Base-by-base conservation (phyloP, 1,140 invertebrate genomes). In the Aphidius ervi region DNA sequence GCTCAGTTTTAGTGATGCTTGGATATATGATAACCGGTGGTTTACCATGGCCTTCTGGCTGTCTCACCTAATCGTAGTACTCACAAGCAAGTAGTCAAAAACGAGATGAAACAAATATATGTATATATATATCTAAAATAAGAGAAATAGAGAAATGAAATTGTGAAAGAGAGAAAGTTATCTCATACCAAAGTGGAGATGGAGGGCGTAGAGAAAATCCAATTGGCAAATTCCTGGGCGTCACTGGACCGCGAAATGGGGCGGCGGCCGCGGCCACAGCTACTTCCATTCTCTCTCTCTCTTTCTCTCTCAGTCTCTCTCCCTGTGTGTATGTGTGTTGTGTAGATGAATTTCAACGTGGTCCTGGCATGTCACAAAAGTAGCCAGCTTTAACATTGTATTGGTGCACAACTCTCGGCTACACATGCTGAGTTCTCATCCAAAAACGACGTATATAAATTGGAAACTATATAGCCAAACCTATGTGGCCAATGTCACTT, bases 221-320 rank as follows among this genome's bases (percentile, higher is more conserved):
- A 77, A 77, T 79, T 76, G 74, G 70, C 68, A 70, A 76, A 78
- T 78, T 77, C 74, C 76, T 75, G 65, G 67, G 70, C 73, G 71
- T 77, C 74, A 74, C 72, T 74, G 73, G 74, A 75, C 73, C 75
- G 74, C 73, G 74, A 78, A 77, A 75, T 77, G 74, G 73, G 71
- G 69, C 68, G 71, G 70, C 70, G 70, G 70, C 70, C 65, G 65
- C 70, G 70, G 72, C 70, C 65, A 65, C 70, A 70, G 72, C 72
- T 73, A 70, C 73, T 54, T 9, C 40, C 50, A 9, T 31, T 9
- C 3, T 40, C 37, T 54, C 23, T 52, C 31, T 10, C 23, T 9
- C 9, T 40, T 9, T 9, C 5, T 20, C 7, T n/a, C n/a, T n/a
- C 37, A 54, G 52, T 8, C 9, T 42, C 52, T 54, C 10, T 54